Conservation (phyloP, 2,797 vertebrate species). For the Falco novaeseelandiae region DNA sequence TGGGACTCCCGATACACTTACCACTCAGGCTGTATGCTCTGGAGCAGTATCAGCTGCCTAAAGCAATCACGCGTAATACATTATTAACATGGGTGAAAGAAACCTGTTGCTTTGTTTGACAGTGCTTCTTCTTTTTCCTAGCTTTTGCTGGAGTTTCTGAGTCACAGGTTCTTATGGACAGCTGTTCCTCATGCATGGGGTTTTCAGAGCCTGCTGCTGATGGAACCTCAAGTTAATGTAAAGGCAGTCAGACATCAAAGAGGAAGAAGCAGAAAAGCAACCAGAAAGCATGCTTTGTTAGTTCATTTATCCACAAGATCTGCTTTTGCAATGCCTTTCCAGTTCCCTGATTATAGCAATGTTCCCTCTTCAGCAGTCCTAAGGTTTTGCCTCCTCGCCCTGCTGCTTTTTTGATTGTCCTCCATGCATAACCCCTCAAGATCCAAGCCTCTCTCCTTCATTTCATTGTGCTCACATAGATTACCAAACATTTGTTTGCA, state of each 20-base stretch:
- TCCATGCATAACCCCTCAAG: neutral
- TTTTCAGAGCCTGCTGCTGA: neutral
- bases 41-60: neutral
- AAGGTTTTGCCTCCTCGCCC: neutral
- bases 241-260: neutral
- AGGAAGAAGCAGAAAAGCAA: neutral
- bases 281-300: neutral
- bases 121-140: neutral
- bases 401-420: neutral
- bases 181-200: neutral
- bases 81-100: neutral
- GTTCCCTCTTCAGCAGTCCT: neutral
- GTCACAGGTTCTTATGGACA: neutral
- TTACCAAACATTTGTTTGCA: neutral
- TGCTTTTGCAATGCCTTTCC: neutral
- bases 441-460: neutral
- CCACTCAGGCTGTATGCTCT: neutral
- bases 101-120: neutral
- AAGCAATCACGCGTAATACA: neutral
- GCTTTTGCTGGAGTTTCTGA: neutral
- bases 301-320: neutral
- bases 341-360: neutral
- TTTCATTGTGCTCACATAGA: accelerated
- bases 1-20: neutral
- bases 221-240: neutral